phyloP scores from a whole-genome alignment of 2,797 vertebrate species.

The Oryzias dopingdopingensis region DNA sequence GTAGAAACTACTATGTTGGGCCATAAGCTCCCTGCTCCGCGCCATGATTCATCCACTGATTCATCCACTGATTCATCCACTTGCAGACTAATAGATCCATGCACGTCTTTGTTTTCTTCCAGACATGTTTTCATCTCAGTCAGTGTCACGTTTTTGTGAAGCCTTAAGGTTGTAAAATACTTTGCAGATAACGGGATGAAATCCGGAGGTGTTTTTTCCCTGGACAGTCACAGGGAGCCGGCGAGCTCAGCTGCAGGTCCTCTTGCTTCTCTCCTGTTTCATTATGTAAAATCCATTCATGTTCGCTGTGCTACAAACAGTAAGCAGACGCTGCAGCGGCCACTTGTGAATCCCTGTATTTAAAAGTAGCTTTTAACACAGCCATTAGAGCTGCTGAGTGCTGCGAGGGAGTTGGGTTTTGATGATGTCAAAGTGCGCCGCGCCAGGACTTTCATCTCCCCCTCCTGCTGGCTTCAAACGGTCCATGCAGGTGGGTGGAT shows the following conservation, averaged over 20 bases:
- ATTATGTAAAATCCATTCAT: conserved; percentile 52
- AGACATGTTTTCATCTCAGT: no score
- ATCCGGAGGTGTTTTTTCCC: no score
- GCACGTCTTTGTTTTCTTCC: no score
- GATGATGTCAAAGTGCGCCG: conserved; percentile 61
- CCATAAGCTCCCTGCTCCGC: no score
- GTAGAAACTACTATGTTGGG: no score
- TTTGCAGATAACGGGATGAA: no score
- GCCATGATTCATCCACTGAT: no score
- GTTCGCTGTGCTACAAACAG: conserved; percentile 48
- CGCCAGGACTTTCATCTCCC: conserved; percentile 70
- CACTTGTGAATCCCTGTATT: conserved; percentile 61
- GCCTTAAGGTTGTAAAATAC: no score
- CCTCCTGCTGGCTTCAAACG: conserved; percentile 70
- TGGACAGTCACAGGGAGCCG: not conserved
- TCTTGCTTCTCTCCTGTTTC: conserved; percentile 23
- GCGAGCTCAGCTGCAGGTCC: conserved; percentile 1
- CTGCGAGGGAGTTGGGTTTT: conserved; percentile 60
- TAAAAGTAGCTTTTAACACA: conserved; percentile 67
- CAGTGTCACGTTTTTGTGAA: no score
- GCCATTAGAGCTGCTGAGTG: conserved; percentile 54
- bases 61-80: no score
- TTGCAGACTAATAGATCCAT: no score
- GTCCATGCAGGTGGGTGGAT: conserved; percentile 49
- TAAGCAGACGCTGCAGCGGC: conserved; percentile 19